phyloP scores from a whole-genome alignment of 2,797 vertebrate genomes.

The Peromyscus melanophrys region DNA sequence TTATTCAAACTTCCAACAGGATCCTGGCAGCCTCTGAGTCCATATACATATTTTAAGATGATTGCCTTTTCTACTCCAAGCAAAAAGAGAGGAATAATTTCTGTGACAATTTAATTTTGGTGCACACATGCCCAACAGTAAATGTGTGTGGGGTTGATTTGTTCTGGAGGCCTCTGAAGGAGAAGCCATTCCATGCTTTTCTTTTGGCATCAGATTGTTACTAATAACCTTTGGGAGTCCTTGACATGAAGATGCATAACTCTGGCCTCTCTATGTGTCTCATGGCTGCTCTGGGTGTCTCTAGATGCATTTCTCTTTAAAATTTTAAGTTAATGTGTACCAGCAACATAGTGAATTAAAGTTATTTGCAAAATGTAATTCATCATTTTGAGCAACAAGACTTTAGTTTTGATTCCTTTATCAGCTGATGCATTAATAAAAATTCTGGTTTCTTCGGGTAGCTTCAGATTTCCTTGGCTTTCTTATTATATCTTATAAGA shows the following conservation, averaged over 20 bases:
- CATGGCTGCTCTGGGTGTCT: neutral
- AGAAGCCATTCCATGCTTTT: neutral
- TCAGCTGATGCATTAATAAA: neutral
- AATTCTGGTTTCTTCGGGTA: neutral
- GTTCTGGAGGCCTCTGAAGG: neutral
- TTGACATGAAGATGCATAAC: neutral
- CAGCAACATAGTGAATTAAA: neutral
- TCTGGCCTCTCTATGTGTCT: neutral
- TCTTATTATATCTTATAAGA: conserved; percentile 39
- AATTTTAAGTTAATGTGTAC: neutral
- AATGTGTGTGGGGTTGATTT: neutral
- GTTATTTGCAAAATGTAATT: neutral
- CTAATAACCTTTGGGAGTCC: neutral
- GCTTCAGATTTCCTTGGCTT: neutral
- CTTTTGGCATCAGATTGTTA: neutral
- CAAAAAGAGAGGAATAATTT: neutral
- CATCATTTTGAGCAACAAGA: neutral
- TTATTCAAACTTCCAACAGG: neutral
- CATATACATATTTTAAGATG: neutral
- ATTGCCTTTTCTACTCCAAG: neutral
- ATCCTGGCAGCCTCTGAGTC: neutral
- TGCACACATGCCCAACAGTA: neutral
- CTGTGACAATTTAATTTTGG: neutral
- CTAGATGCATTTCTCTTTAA: neutral
- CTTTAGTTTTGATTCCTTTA: neutral